Base-by-base conservation (phyloP, 2,113 vertebrate species). In the Tympanuchus pallidicinctus region DNA sequence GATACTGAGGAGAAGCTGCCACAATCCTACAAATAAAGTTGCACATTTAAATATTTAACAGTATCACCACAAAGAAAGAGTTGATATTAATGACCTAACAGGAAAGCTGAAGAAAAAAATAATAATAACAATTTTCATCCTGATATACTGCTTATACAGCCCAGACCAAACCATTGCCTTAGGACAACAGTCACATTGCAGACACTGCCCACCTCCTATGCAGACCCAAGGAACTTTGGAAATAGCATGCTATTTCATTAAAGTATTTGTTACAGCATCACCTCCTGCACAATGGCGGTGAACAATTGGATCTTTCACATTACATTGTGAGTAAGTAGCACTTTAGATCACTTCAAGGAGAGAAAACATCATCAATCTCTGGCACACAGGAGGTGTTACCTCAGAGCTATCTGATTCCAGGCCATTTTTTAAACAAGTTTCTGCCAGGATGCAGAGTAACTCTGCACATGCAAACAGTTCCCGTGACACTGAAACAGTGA, bases 11-110 rank as follows among this genome's bases (percentile, higher is more conserved):
- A 80, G 42, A 91, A 94, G 78, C 71, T 16, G 21, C 57, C 52
- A 81, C 48, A 90, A 88, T 40, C 57, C 79, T 94, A 83, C 82
- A 94, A 86, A 77, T 69, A 92, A 95, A 87, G 52, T 27, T 57
- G 48, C 40, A 24, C 57, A 57, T 63, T 69, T 82, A 82, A 92
- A 91, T 72, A 91, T 75, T 94, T 75, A 92, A 71, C 21, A 83
- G 42, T 63, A 84, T 22, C 36, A 69, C 24, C 45, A 70, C 18
- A 88, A 19, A 73, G 6, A 79, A 2, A 42, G 11, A 18, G 63
- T n/a, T 81, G 43, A 81, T 89, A 84, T 83, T 66, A 83, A 66
- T 43, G 81, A 24, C 20, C 43, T 42, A 90, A 86, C 20, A 52
- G 3, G 11, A 54, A 52, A 93, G 54, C 3, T 24, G 80, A 3